Percentiles rank a stretch among this genome's conserved stretches.
Evolutionary conservation across 1,140 invertebrate genomes (phyloP).

Genomic region (Solen grandis): DNA sequence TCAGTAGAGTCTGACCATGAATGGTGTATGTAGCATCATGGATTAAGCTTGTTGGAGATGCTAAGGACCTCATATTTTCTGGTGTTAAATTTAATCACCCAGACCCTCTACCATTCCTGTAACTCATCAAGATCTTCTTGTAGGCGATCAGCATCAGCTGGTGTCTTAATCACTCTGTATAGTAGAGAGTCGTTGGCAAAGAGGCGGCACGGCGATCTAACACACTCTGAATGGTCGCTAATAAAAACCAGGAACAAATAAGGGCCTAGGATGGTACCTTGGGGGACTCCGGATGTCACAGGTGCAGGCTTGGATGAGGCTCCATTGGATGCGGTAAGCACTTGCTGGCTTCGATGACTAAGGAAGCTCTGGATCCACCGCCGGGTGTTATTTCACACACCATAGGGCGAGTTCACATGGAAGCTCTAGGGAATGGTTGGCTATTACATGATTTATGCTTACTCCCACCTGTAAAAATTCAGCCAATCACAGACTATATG

Average conservation of each 20-base stretch:
- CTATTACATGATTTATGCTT: too few species aligned
- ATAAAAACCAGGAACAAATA: neutral
- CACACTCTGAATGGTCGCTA: too few species aligned
- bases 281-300: constrained; percentile 31
- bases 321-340: neutral
- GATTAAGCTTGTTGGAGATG: constrained; percentile 32
- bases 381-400: neutral
- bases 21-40: neutral
- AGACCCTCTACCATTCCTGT: constrained; percentile 44
- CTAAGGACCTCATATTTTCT: constrained; percentile 31
- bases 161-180: too few species aligned
- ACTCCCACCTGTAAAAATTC: too few species aligned
- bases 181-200: too few species aligned
- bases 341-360: neutral
- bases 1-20: neutral
- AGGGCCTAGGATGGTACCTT: constrained; percentile 3
- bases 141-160: too few species aligned
- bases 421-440: too few species aligned
- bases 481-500: too few species aligned
- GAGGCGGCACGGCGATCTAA: too few species aligned
- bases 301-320: neutral
- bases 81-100: constrained; percentile 52
- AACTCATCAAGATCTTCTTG: constrained; percentile 32
- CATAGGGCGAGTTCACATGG: too few species aligned
- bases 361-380: constrained; percentile 6